phyloP scores from a whole-genome alignment of 2,888 invertebrate species.

The Ophioninae sp. region DNA sequence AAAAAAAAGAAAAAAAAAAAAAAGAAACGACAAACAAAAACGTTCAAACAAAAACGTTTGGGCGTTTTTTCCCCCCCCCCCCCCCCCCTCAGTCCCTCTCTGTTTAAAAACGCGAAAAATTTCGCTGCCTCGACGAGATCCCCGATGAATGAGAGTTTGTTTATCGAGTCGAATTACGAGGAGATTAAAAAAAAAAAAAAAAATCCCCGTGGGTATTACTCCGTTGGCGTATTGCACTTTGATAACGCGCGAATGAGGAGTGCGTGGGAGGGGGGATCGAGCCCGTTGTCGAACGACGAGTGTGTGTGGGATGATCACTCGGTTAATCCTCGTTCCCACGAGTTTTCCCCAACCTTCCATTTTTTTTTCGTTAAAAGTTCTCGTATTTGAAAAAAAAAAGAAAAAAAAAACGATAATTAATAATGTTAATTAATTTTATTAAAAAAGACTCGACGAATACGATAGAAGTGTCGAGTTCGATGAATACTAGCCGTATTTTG shows the following conservation, averaged over 20 bases:
- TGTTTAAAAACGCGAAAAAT: neutral
- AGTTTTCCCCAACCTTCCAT: neutral
- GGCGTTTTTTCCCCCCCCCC: neutral
- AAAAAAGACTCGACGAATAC: too few relatives aligned
- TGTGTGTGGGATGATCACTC: neutral
- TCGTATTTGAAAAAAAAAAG: neutral
- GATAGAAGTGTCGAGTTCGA: too few relatives aligned
- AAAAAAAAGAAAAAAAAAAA: neutral
- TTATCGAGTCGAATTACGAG: neutral
- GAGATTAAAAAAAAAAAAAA: neutral
- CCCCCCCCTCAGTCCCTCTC: neutral
- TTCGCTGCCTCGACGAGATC: neutral
- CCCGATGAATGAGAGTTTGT: neutral
- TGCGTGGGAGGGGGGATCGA: neutral
- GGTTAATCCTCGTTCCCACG: neutral
- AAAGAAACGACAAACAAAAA: neutral
- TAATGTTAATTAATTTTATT: neutral
- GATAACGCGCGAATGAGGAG: neutral
- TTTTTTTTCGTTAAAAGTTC: neutral
- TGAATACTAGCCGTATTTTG: too few relatives aligned
- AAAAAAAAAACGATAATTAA: neutral
- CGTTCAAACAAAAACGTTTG: neutral
- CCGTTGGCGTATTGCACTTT: neutral
- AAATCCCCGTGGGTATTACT: neutral
- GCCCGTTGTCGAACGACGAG: neutral